Conservation (phyloP, 2,888 invertebrate genomes). For the Alsophila aescularia region DNA sequence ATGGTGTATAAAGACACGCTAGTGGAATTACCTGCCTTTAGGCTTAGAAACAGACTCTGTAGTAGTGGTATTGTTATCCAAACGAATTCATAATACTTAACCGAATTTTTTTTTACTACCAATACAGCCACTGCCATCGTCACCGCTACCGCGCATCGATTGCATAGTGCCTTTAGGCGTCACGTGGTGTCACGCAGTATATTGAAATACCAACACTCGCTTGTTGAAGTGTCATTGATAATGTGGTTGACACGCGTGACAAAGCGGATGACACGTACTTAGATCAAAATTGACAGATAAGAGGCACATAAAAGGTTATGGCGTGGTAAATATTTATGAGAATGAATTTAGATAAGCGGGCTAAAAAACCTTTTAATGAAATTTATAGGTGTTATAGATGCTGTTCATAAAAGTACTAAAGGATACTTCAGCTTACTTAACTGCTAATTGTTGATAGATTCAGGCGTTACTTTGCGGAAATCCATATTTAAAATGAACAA, state of each 20-base stretch:
- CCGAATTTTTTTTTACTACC: no score
- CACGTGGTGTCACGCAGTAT: slow-evolving; percentile 4
- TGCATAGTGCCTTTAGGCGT: neutral
- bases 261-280: slow-evolving; percentile 15
- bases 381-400: neutral
- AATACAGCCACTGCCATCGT: no score
- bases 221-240: slow-evolving; percentile 11
- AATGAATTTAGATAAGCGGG: slow-evolving; percentile 1
- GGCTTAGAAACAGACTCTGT: no score
- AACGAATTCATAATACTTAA: no score
- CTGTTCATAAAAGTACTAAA: neutral
- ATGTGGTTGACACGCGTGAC: slow-evolving; percentile 5
- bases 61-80: no score
- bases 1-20: no score
- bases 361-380: neutral
- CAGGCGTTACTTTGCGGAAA: no score
- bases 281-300: slow-evolving; percentile 19
- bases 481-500: no score
- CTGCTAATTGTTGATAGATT: no score
- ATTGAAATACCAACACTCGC: slow-evolving; percentile 5
- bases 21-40: no score
- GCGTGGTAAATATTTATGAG: slow-evolving; percentile 11
- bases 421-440: no score
- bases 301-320: slow-evolving; percentile 18
- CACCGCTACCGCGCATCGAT: no score